Base-by-base conservation (phyloP, 2,113 vertebrate genomes). In the Eublepharis macularius region DNA sequence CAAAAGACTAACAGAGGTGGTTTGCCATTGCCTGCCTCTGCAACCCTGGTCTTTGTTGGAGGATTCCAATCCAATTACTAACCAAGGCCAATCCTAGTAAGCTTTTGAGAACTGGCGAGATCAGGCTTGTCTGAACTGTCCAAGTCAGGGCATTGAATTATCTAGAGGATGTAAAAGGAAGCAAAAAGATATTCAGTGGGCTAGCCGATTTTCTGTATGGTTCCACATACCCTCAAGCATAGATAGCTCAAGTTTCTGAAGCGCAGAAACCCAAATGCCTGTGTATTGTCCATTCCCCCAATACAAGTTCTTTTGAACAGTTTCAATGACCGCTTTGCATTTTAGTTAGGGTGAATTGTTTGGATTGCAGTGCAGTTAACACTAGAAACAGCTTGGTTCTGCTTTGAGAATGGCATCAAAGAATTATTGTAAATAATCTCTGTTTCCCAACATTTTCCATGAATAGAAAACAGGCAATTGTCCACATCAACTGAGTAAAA, bases 401-500 rank as follows among this genome's bases (percentile, higher is more conserved):
- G 13, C 82, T 34, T 34, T 21, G 63, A 79, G 39, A 49, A 63
- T 63, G 13, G 78, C 51, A 41, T 63, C 66, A 72, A 82, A 84
- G 0, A 0, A 16, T 66, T 19, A 19, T 80, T 73, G 24, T 70
- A 90, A 87, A 75, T 74, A 86, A 51, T 77, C 63, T 6, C 51
- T 60, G 21, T 65, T 87, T 87, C 73, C 66, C 24, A 85, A 80
- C 66, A 47, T 85, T 74, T 86, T n/a, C 34, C 6, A 63, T 82
- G 80, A 84, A 69, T 80, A 73, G 66, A 84, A 75, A 43, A 82
- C 65, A 90, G 82, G 43, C 43, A 88, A 68, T 88, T 90, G 24
- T 83, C 72, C 66, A 83, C 39, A 57, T 78, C 86, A 90, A 75
- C 26, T 77, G 36, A 78, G 75, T 73, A 84, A 78, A 21, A 80